Conservation (phyloP, 2,797 vertebrate species). For the Phalloptychus januarius region DNA sequence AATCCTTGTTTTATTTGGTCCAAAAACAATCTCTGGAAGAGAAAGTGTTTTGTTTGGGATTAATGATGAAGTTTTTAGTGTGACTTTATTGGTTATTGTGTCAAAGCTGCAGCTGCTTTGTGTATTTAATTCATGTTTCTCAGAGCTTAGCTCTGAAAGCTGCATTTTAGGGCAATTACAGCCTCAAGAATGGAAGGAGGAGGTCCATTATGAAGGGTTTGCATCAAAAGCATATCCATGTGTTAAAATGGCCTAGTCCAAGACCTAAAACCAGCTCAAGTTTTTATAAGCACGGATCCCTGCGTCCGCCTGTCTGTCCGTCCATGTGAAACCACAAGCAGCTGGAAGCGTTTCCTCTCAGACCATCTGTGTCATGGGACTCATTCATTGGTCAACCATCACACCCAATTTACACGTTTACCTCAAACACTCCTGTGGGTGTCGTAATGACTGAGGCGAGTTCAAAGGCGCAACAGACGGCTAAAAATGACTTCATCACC, state of each 20-base stretch:
- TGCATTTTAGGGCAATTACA: neutral
- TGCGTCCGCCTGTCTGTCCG: neutral
- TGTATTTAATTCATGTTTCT: neutral
- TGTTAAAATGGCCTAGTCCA: neutral
- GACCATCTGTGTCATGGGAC: constrained; percentile 62
- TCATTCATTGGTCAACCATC: constrained; percentile 55
- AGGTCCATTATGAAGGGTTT: neutral
- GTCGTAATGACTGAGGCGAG: constrained; percentile 46
- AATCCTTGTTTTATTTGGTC: neutral
- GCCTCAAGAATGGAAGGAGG: neutral
- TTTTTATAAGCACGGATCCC: neutral
- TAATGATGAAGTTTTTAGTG: neutral
- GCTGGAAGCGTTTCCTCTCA: constrained; percentile 68
- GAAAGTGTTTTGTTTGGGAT: neutral
- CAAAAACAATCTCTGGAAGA: neutral
- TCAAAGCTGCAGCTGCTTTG: neutral
- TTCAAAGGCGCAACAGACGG: constrained; percentile 58
- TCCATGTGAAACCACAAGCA: constrained; percentile 44
- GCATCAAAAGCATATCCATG: neutral
- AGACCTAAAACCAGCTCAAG: neutral
- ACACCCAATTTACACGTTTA: constrained; percentile 72
- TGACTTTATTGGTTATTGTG: neutral
- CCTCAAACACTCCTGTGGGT: constrained; percentile 61
- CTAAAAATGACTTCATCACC: constrained; percentile 30
- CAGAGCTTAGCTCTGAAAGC: neutral